Conservation (phyloP, 2,888 invertebrate species). For the Lagria hirta region DNA sequence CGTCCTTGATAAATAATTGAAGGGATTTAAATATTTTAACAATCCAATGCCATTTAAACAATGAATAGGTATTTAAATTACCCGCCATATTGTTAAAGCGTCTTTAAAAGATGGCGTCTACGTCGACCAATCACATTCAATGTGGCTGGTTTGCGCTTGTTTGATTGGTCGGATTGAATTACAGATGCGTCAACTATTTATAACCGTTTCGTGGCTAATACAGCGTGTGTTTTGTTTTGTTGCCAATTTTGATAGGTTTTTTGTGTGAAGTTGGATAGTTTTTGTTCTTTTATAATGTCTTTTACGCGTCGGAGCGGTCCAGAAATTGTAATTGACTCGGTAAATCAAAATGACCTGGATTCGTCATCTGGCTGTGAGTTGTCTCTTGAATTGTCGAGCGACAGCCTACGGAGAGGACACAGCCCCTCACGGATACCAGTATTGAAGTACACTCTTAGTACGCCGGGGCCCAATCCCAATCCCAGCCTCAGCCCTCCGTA, state of each 20-base stretch:
- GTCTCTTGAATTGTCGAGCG: constrained; percentile 62
- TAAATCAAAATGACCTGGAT: constrained; percentile 44
- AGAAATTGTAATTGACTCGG: constrained; percentile 34
- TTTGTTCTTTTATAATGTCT: constrained; percentile 38
- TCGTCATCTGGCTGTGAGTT: constrained; percentile 63
- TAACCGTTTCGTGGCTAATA: constrained; percentile 38
- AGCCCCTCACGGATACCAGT: constrained; percentile 9
- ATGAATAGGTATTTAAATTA: background rate
- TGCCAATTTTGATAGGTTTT: constrained; percentile 8
- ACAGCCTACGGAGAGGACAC: constrained; percentile 4
- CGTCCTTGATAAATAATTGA: no score
- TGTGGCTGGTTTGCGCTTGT: constrained; percentile 8
- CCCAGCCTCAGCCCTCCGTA: constrained; percentile 61
- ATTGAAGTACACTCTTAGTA: constrained; percentile 17
- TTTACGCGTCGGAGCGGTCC: constrained; percentile 35
- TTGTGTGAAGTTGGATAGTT: constrained; percentile 2
- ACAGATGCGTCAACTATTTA: constrained; percentile 39
- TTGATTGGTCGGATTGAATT: constrained; percentile 43
- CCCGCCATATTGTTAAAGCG: background rate
- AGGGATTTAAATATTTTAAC: background rate
- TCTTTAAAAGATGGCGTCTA: background rate
- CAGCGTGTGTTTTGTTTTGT: constrained; percentile 20
- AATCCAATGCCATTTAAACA: background rate
- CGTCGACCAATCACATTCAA: constrained; percentile 26
- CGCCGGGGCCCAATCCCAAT: constrained; percentile 47